Evolutionary conservation across 2,888 invertebrate species (phyloP).

Genomic region (Iphiclides podalirius): DNA sequence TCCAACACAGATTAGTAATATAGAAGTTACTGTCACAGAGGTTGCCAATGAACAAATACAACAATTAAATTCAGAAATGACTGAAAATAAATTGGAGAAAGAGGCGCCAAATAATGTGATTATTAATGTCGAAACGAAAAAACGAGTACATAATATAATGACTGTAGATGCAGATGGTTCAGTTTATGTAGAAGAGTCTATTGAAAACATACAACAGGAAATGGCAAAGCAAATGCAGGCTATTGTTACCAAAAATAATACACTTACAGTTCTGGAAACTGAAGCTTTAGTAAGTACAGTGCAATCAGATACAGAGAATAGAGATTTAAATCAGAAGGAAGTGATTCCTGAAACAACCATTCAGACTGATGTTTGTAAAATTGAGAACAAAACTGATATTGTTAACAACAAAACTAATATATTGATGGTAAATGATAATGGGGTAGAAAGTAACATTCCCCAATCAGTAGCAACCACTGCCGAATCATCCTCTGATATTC

Average conservation of each 20-base stretch:
- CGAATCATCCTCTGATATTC: neutral
- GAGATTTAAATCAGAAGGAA: conserved; percentile 7
- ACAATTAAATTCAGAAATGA: conserved; percentile 60
- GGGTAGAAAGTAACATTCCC: neutral
- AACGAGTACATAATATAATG: conserved; percentile 1
- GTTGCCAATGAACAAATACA: conserved; percentile 45
- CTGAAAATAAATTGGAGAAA: conserved; percentile 56
- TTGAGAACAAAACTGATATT: too few relatives aligned
- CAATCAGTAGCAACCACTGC: neutral
- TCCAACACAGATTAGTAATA: conserved; percentile 10
- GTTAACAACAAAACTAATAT: neutral
- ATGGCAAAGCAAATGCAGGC: conserved; percentile 56
- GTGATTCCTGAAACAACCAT: conserved; percentile 1
- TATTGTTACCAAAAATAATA: conserved; percentile 17
- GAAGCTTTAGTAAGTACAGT: conserved; percentile 9
- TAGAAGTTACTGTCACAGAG: conserved; percentile 25
- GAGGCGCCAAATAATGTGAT: conserved; percentile 25
- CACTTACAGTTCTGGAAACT: conserved; percentile 5
- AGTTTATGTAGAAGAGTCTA: conserved; percentile 60
- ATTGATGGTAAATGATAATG: neutral
- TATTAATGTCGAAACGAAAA: neutral
- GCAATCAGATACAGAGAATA: conserved; percentile 1
- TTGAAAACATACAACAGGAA: conserved; percentile 72
- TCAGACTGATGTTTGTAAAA: too few relatives aligned
- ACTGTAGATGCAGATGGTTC: conserved; percentile 28